phyloP scores from a whole-genome alignment of 2,888 invertebrate species.

The Stomorhina lunata region DNA sequence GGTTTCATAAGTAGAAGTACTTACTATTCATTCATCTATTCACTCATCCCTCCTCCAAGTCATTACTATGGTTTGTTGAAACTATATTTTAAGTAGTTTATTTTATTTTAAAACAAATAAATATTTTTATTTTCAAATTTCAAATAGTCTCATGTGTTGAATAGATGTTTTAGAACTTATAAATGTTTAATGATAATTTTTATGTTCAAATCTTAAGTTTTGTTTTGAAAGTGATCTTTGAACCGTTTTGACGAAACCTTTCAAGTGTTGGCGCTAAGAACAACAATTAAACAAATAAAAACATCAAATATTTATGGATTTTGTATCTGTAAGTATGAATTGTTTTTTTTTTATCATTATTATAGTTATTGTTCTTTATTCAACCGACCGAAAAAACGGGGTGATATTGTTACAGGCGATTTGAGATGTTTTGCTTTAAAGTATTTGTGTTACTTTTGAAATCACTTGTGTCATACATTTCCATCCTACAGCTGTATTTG shows the following conservation, averaged over 20 bases:
- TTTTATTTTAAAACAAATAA: constrained; percentile 17
- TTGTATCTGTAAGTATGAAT: constrained; percentile 25
- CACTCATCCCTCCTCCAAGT: not conserved
- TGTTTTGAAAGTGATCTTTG: constrained; percentile 70
- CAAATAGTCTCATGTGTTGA: not conserved
- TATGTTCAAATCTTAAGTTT: constrained; percentile 21
- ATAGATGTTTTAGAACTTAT: constrained; percentile 35
- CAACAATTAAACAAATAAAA: constrained; percentile 19
- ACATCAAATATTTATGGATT: constrained; percentile 6
- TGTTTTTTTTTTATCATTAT: constrained; percentile 12
- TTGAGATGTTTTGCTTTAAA: not conserved
- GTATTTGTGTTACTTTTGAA: not conserved
- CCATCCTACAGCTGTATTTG: not conserved
- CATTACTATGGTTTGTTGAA: constrained; percentile 2
- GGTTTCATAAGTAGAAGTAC: constrained; percentile 14
- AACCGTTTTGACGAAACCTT: constrained; percentile 57
- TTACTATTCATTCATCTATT: not conserved
- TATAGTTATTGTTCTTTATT: not conserved
- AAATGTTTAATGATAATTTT: not conserved
- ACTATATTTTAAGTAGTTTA: constrained; percentile 36
- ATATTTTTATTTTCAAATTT: not conserved
- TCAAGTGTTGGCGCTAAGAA: constrained; percentile 62
- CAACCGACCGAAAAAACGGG: not conserved
- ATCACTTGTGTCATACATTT: constrained; percentile 11
- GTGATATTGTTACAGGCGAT: constrained; percentile 1